These are phyloP conservation scores for Orthosia incerta DNA, from an alignment of 2,888 invertebrate species.

Conservation along the genomic window DNA sequence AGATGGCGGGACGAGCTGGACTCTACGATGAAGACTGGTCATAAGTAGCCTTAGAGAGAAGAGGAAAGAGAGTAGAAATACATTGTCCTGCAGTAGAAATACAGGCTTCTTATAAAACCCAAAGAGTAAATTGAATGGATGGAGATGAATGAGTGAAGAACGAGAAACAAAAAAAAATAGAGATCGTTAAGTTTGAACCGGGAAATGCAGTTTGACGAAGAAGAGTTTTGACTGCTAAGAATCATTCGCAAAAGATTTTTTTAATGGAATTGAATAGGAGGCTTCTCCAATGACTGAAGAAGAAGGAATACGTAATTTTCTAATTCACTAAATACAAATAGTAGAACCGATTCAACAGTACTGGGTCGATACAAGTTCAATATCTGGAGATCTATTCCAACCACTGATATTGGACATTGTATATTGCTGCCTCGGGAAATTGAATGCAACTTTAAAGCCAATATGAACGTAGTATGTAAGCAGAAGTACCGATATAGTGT, in stretches of 20 bases:
- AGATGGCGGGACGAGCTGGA: not conserved
- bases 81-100: not conserved
- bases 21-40: not conserved
- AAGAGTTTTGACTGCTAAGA: too few relatives aligned
- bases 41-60: not conserved
- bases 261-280: too few relatives aligned
- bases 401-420: constrained; percentile 38
- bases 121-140: not conserved
- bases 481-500: constrained; percentile 2
- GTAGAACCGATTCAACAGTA: not conserved
- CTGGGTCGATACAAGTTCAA: constrained; percentile 8
- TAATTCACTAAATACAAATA: constrained; percentile 8
- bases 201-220: too few relatives aligned
- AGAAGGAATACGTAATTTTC: too few relatives aligned
- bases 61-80: too few relatives aligned
- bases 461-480: constrained; percentile 15
- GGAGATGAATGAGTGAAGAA: too few relatives aligned
- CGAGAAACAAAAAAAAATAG: too few relatives aligned
- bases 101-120: not conserved
- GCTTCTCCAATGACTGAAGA: too few relatives aligned
- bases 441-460: constrained; percentile 51
- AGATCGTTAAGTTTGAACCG: too few relatives aligned
- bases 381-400: constrained; percentile 22
- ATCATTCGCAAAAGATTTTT: too few relatives aligned
- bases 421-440: constrained; percentile 43